Percentiles rank a stretch among this genome's conserved stretches.
These are phyloP conservation scores for Eilema griseolum DNA, from an alignment of 2,888 invertebrate genomes.

Conservation along the genomic window DNA sequence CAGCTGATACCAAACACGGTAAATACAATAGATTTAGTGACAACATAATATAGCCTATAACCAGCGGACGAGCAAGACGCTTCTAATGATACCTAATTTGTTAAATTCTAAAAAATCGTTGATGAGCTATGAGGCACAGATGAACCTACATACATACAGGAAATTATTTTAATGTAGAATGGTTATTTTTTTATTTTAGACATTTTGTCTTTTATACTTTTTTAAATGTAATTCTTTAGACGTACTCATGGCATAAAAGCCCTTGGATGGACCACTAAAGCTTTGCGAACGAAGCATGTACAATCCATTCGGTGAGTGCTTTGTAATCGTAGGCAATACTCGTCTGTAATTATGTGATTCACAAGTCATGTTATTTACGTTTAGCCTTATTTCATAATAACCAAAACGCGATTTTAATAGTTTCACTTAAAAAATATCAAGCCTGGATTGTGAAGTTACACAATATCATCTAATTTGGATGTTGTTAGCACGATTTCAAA, in stretches of 20 bases:
- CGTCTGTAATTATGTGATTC: constrained; percentile 25
- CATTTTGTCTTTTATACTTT: no score
- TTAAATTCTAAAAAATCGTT: no score
- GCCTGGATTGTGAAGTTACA: constrained; percentile 17
- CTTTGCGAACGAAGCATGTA: not conserved
- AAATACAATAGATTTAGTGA: no score
- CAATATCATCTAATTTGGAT: constrained; percentile 7
- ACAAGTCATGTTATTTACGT: constrained; percentile 34
- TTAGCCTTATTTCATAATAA: constrained; percentile 23
- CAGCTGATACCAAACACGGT: no score
- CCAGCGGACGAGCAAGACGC: no score
- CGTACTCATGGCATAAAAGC: not conserved
- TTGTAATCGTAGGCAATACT: constrained; percentile 32
- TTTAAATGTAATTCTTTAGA: no score
- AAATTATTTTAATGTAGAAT: no score
- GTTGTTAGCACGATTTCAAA: constrained; percentile 12
- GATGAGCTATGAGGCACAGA: no score
- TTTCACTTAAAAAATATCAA: constrained; percentile 23
- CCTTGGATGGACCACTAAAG: not conserved
- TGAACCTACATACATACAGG: no score
- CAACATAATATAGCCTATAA: no score
- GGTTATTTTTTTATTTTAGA: no score
- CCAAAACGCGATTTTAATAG: constrained; percentile 24
- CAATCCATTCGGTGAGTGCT: constrained; percentile 12
- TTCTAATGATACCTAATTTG: no score